A percentile compares a stretch with the other conserved stretches of the same genome.
Conservation (phyloP, 2,797 vertebrate genomes). For the Pipistrellus pygmaeus region DNA sequence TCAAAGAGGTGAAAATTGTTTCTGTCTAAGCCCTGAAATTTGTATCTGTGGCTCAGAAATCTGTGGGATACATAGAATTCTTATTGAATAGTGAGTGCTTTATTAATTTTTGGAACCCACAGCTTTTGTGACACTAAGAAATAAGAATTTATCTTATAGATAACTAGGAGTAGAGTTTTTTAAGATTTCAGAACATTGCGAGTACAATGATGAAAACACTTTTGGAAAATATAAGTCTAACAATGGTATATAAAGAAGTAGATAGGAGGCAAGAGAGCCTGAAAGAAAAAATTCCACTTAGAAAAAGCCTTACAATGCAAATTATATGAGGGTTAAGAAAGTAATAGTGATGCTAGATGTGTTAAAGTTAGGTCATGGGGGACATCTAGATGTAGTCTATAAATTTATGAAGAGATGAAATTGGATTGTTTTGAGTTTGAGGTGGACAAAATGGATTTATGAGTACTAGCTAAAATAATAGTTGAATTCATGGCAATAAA, state of each 20-base stretch:
- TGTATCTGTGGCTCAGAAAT: neutral
- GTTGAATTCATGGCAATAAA: neutral
- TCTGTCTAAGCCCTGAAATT: neutral
- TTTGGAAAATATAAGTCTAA: neutral
- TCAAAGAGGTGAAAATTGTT: conserved; percentile 32
- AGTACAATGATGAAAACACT: neutral
- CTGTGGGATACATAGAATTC: neutral
- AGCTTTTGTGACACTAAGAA: neutral
- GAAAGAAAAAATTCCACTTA: neutral
- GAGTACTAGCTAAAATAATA: neutral
- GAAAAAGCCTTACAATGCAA: neutral
- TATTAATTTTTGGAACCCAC: neutral
- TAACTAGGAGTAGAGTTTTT: neutral
- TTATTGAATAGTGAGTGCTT: neutral
- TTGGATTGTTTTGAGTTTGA: neutral
- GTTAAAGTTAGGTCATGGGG: neutral
- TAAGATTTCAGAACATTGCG: neutral
- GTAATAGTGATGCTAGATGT: neutral
- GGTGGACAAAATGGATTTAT: neutral
- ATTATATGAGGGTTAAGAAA: neutral
- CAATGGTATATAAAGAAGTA: neutral
- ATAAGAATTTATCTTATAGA: neutral
- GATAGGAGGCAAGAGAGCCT: neutral
- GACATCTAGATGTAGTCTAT: neutral
- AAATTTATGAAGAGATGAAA: neutral